phyloP scores from a whole-genome alignment of 2,113 vertebrate species.

The Ceratotherium simum region DNA sequence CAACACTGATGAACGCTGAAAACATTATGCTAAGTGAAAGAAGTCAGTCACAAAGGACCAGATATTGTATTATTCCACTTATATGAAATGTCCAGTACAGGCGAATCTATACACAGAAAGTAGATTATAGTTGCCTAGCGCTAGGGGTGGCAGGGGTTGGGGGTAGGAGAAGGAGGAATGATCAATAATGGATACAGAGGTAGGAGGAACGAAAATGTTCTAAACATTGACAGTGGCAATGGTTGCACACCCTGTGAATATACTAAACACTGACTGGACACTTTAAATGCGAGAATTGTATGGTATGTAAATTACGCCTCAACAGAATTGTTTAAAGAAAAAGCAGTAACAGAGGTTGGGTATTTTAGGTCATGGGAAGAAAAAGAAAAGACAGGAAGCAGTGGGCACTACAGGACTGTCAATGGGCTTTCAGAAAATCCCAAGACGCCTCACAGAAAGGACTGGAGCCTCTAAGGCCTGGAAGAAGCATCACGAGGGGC shows the following conservation, averaged over 20 bases:
- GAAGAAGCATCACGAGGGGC: not conserved
- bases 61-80: not conserved
- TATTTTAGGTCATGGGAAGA: not conserved
- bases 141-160: not conserved
- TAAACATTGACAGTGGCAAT: not conserved
- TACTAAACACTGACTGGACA: not conserved
- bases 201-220: not conserved
- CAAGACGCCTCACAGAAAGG: not conserved
- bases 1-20: not conserved
- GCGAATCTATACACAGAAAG: not conserved
- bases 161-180: not conserved
- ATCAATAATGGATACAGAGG: not conserved
- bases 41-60: not conserved
- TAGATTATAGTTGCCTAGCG: not conserved
- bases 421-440: not conserved
- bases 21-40: not conserved
- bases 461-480: not conserved
- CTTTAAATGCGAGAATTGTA: not conserved
- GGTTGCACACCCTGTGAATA: not conserved
- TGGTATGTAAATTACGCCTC: not conserved
- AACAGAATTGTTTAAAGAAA: not conserved
- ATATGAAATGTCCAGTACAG: not conserved
- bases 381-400: not conserved
- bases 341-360: not conserved
- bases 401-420: not conserved